Conservation (phyloP, 1,140 invertebrate genomes). For the Penaeus indicus region DNA sequence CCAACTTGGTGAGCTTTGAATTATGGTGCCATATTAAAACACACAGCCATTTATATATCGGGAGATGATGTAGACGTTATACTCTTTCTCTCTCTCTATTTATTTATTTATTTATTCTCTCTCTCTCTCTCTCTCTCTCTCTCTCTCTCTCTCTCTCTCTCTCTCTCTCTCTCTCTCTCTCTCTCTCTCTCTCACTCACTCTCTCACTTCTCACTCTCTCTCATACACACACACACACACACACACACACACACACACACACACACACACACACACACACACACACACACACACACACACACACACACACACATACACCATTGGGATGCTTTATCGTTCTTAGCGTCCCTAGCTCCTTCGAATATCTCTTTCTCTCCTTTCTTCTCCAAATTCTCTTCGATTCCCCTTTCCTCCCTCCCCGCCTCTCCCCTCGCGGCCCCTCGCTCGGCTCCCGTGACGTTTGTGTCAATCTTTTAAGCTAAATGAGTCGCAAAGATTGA, state of each 20-base stretch:
- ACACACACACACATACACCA: neutral
- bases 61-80: neutral
- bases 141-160: neutral
- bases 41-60: too few species aligned
- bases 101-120: neutral
- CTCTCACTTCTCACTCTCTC: constrained; percentile 2
- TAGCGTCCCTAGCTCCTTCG: neutral
- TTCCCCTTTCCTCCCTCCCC: too few species aligned
- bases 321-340: too few species aligned
- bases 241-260: neutral
- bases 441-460: too few species aligned
- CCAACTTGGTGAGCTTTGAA: too few species aligned
- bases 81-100: constrained; percentile 5
- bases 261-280: too few species aligned
- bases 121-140: neutral
- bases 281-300: neutral
- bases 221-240: too few species aligned
- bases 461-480: constrained; percentile 4
- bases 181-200: neutral
- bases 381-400: neutral
- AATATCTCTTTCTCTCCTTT: neutral
- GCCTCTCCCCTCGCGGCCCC: too few species aligned
- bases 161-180: constrained; percentile 25
- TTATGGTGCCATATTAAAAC: too few species aligned
- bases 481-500: constrained; percentile 46